Evolutionary conservation across 2,888 invertebrate species (phyloP), one percentile per base, ranked within the genome.

Genomic region (Disparrhopalites patrizii): DNA sequence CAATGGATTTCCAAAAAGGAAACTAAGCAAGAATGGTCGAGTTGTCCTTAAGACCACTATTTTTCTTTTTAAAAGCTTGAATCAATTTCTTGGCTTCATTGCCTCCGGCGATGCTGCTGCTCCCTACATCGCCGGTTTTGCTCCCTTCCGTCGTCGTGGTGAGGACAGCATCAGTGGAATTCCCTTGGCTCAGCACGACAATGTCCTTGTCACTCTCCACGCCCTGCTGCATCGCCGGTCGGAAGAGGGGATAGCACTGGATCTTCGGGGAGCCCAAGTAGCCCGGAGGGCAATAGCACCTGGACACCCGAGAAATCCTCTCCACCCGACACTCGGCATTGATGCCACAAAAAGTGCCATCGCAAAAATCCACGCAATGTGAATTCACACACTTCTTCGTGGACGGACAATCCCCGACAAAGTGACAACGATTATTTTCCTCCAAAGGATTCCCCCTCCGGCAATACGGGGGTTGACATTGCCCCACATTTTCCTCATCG

Each of bases 391-490:
- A 65, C 15, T 47, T 25, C 18, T 43, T 47, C 10, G 25, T 50
- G 31, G 57, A 57, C 2, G 56, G 28, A 50, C 64, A 65, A 20
- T 65, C 64, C 18, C 47, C 64, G 23, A 31, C 31, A 38, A 36
- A 65, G 1, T 57, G 23, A 47, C 64, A 65, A 1, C 43, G 15
- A 51, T 57, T 23, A 15, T 56, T 50, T 30, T 65, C 64, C 18
- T 18, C 20, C 23, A 50, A 7, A n/a, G 31, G 15, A 4, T 65
- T 33, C 10, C 64, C 64, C 1, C 50, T 31, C 28, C 57, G 57
- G 47, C 64, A 65, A 36, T 57, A 65, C 0, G 64, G 64, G 2
- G 64, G 64, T 15, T 57, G 57, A 27, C 64, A 65, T 3, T 47
- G 25, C 8, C 10, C 13, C 13, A 27, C 27, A 8, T 20, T 31